These are phyloP conservation scores for Sorex fumeus DNA, from an alignment of 2,113 vertebrate genomes.

Conservation along the genomic window DNA sequence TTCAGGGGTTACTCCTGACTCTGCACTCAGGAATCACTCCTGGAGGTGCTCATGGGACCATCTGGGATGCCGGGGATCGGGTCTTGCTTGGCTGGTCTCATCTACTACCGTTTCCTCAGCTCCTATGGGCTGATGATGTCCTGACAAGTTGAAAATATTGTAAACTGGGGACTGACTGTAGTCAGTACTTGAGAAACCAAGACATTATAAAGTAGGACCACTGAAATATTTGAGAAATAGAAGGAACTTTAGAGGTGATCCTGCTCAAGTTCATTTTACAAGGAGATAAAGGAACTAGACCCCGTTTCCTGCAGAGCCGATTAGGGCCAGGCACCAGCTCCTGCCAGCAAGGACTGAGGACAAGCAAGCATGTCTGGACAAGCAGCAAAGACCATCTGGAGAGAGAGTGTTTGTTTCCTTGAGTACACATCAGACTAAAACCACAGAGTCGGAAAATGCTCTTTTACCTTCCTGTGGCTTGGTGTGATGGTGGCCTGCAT, in stretches of 20 bases:
- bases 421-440: constrained; percentile 10
- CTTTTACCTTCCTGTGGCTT: neutral
- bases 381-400: constrained; percentile 5
- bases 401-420: neutral
- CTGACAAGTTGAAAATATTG: too few species aligned
- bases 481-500: constrained; percentile 30
- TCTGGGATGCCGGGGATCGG: too few species aligned
- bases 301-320: constrained; percentile 1
- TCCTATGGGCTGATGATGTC: too few species aligned
- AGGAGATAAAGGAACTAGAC: neutral
- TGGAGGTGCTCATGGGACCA: too few species aligned
- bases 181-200: neutral
- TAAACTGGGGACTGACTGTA: neutral
- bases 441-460: neutral
- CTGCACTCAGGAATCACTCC: too few species aligned
- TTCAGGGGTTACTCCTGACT: too few species aligned
- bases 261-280: neutral
- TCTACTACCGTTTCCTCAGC: neutral
- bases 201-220: neutral
- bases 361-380: constrained; percentile 26
- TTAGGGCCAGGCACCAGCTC: constrained; percentile 47
- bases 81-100: neutral
- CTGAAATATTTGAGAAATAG: constrained; percentile 18
- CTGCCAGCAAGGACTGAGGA: constrained; percentile 11
- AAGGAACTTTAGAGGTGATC: neutral